Base-by-base conservation (phyloP, 2,888 invertebrate species). In the Agrotis clavis region DNA sequence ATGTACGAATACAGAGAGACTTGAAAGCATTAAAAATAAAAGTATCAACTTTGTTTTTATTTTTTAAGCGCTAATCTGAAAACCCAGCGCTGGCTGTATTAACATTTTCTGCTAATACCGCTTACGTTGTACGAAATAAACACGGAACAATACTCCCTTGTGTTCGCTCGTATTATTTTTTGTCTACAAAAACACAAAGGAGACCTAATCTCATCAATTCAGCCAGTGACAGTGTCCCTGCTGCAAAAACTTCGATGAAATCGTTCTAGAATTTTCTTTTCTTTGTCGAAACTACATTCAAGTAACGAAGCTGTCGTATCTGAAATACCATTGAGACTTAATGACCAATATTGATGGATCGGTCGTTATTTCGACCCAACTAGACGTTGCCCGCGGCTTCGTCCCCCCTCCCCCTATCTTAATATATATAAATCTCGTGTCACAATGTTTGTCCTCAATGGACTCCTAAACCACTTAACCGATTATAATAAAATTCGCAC, bases 151-250 rank as follows among this genome's bases (percentile, higher is more conserved):
- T 50, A 76, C 51, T 59, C 69, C 53, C 53, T 63, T 50, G 57
- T 64, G 64, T 54, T 60, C 9, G 4, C 25, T 80, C 4, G 50
- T 51, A 16, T 50, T 74, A 64, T 80, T 75, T 80, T 74, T 80
- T 80, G 35, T 65, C 18, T 50, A 65, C 18, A 64, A 74, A 53
- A 51, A 74, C n/a, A 74, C 35, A 74, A 74, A 56, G 35, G 57
- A 62, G 25, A 61, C 47, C 30, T 71, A 48, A 57, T 68, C 69
- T 73, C 64, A 56, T 79, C 74, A 70, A 79, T 71, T 82, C 56
- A 48, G n/a, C 41, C 53, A 45, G 64, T 45, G 69, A 61, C 64
- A 69, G 21, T 53, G 35, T 59, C 14, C 21, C 50, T 60, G 50
- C 11, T 51, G 60, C 19, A 74, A 80, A 75, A 80, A 80, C 45